Percentiles rank a stretch among this genome's conserved stretches.
Evolutionary conservation across 2,113 vertebrate genomes (phyloP).

Genomic region (Fulmarus glacialis): DNA sequence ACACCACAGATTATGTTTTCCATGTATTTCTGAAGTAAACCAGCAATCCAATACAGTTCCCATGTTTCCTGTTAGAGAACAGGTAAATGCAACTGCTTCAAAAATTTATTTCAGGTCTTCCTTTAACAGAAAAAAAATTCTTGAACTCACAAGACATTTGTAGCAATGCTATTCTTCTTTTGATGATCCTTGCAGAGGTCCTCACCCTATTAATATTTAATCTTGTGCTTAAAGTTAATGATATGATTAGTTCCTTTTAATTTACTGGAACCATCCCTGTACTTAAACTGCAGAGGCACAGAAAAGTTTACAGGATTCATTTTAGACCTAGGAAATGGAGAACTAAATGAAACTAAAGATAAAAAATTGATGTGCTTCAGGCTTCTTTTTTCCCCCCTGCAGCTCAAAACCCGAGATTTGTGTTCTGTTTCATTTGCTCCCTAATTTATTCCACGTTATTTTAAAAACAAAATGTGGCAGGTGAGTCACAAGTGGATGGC

Average conservation of each 20-base stretch:
- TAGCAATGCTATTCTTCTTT: neutral
- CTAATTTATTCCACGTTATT: neutral
- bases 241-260: neutral
- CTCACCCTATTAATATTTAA: neutral
- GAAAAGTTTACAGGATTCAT: neutral
- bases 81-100: neutral
- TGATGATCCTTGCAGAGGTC: neutral
- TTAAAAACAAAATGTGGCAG: slow-evolving; percentile 16
- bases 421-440: neutral
- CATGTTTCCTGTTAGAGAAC: neutral
- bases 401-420: neutral
- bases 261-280: neutral
- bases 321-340: neutral
- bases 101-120: neutral
- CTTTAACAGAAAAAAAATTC: neutral
- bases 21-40: neutral
- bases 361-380: neutral
- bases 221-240: neutral
- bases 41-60: neutral
- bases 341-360: neutral
- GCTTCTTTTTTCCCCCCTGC: neutral
- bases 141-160: neutral
- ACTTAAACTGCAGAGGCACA: neutral
- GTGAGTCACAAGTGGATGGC: slow-evolving; percentile 8
- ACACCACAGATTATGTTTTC: neutral